These are phyloP conservation scores for Chalcosyrphus nemorum DNA, from an alignment of 2,888 invertebrate genomes.

Conservation along the genomic window DNA sequence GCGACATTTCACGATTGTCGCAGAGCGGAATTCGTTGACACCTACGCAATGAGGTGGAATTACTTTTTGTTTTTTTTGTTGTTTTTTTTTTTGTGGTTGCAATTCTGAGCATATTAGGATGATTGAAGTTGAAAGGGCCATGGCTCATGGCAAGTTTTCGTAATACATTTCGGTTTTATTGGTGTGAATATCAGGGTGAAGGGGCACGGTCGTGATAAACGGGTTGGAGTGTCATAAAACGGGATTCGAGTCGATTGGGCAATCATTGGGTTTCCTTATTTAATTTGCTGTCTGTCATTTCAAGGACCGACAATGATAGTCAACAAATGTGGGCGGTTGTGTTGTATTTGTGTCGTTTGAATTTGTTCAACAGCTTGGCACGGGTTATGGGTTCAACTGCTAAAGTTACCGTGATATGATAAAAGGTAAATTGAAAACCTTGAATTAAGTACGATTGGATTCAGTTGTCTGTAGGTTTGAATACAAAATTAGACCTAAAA, in stretches of 20 bases:
- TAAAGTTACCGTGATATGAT: neutral
- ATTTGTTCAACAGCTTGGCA: neutral
- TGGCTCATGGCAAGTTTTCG: constrained; percentile 16
- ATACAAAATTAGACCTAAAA: neutral
- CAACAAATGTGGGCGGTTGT: neutral
- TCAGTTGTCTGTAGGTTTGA: neutral
- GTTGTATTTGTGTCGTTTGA: neutral
- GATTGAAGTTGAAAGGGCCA: constrained; percentile 54
- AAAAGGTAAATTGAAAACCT: neutral
- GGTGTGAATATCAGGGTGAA: constrained; percentile 56
- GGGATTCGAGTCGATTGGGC: constrained; percentile 33
- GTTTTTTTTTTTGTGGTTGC: neutral
- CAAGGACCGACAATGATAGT: constrained; percentile 20
- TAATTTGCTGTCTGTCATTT: constrained; percentile 5
- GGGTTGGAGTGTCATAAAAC: constrained; percentile 44
- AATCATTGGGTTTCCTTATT: constrained; percentile 15
- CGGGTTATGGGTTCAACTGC: neutral
- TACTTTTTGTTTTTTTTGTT: neutral
- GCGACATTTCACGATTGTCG: constrained; percentile 72
- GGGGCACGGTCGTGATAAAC: constrained; percentile 42
- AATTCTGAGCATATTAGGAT: constrained; percentile 56
- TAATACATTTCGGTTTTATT: neutral
- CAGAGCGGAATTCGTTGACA: constrained; percentile 68
- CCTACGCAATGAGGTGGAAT: constrained; percentile 58
- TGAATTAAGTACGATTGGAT: neutral